A percentile compares a stretch with the other conserved stretches of the same genome.
These are phyloP conservation scores for Boloria selene DNA, from an alignment of 2,888 invertebrate species.

Conservation along the genomic window DNA sequence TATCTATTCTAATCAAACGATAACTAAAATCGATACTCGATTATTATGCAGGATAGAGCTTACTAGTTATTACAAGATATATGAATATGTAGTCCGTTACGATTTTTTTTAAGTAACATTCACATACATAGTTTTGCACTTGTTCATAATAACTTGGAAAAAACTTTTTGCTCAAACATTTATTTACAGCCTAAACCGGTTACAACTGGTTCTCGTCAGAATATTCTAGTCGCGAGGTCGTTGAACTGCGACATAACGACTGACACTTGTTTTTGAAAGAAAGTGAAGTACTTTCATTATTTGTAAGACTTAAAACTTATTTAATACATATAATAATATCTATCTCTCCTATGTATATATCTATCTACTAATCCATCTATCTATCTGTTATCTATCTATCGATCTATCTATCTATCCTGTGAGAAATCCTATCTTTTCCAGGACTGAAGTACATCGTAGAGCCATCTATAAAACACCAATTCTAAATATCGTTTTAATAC, in stretches of 20 bases:
- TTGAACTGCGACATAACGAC: conserved; percentile 38
- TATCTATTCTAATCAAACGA: conserved; percentile 7
- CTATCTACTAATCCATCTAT: too few species aligned
- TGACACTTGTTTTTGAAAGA: conserved; percentile 24
- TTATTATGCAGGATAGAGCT: neutral
- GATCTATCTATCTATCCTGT: too few species aligned
- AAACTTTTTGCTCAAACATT: neutral
- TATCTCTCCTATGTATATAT: too few species aligned
- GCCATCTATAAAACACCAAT: too few species aligned
- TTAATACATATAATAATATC: neutral
- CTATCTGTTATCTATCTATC: too few species aligned
- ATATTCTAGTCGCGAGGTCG: conserved; percentile 44
- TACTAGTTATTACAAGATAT: too few species aligned
- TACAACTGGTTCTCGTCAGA: conserved; percentile 47
- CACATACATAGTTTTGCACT: neutral
- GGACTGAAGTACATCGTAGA: too few species aligned
- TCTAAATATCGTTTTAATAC: too few species aligned
- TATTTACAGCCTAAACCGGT: conserved; percentile 29
- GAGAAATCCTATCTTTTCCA: too few species aligned
- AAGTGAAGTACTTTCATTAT: neutral
- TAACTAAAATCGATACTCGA: conserved; percentile 21
- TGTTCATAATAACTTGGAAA: neutral
- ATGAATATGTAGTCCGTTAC: too few species aligned
- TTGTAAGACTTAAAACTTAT: neutral
- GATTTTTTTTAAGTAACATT: neutral